Evolutionary conservation across 2,888 invertebrate species (phyloP), one percentile per base, ranked within the genome.

Genomic region (Sphaerophoria taeniata): DNA sequence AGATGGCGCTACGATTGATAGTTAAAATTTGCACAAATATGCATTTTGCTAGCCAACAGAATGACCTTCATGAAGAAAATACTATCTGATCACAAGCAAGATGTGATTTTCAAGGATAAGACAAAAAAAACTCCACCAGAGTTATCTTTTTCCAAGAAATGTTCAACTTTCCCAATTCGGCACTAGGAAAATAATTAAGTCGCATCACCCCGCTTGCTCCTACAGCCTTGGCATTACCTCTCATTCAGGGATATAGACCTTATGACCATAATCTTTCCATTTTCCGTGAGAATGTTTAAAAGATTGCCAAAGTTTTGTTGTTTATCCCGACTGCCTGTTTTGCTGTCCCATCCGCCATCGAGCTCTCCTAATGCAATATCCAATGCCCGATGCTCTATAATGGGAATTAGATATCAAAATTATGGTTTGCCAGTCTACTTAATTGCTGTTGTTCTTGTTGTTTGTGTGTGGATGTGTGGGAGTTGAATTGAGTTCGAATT

Each of bases 361-460:
- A 4, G 47, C 47, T 34, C 47, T 34, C 63, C 31, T 5, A 16
- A n/a, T 43, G 7, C 36, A 51, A 11, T 49, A 24, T n/a, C 67
- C 31, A 12, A 9, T 9, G 9, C 11, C 49, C 65, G 63, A 45
- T 56, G 34, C 78, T 58, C 65, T 51, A 45, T 79, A 84, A 79
- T 79, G 75, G 83, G 75, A 70, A 76, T 84, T 84, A 84, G 84
- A 80, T 84, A 80, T 67, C 80, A 69, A 73, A 75, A 75, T 84
- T 69, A 84, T 72, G 71, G 65, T 31, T 63, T 71, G 79, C 70
- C 47, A 56, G 75, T 75, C 55, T 65, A 70, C 71, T 80, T 84
- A 84, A 84, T 84, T 84, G 80, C 80, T 49, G 34, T 43, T 9
- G 9, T 24, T 24, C 24, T 24, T 24, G 24, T 24, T 24, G 2